Evolutionary conservation across 1,140 invertebrate genomes (phyloP).

Genomic region (Mizuhopecten yessoensis): DNA sequence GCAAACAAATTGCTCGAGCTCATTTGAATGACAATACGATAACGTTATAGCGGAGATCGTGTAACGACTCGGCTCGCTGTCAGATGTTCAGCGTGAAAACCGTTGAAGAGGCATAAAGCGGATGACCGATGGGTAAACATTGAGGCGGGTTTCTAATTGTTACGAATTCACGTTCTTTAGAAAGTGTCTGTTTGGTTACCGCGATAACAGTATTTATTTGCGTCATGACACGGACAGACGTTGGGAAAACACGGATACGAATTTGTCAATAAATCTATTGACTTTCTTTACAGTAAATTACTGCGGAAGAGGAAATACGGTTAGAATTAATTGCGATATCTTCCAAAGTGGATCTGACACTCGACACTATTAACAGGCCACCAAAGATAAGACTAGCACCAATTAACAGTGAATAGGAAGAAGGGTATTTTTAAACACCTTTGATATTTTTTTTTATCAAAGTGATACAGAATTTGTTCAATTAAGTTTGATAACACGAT

Average conservation of each 20-base stretch:
- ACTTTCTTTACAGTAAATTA: slow-evolving; percentile 24
- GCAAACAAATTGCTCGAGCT: slow-evolving; percentile 31
- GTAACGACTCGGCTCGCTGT: slow-evolving; percentile 22
- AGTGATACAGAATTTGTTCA: too few relatives aligned
- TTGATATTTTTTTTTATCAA: too few relatives aligned
- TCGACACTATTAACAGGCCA: not conserved
- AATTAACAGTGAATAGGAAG: not conserved
- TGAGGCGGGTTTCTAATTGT: slow-evolving; percentile 32
- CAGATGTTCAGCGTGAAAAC: slow-evolving; percentile 37
- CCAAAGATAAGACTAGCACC: not conserved
- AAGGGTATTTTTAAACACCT: too few relatives aligned
- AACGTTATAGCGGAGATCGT: not conserved
- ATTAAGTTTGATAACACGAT: too few relatives aligned
- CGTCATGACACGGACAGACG: slow-evolving; percentile 2
- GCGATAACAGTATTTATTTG: not conserved
- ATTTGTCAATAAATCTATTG: slow-evolving; percentile 36
- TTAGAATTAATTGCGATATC: slow-evolving; percentile 10
- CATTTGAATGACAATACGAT: not conserved
- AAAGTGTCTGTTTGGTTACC: not conserved
- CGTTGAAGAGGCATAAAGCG: slow-evolving; percentile 16
- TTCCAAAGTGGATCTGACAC: not conserved
- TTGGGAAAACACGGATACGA: not conserved
- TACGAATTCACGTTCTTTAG: slow-evolving; percentile 26
- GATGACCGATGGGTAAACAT: not conserved
- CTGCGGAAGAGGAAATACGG: slow-evolving; percentile 21